Evolutionary conservation across 1,140 invertebrate species (phyloP).

Genomic region (Stegodyphus mimosarum): DNA sequence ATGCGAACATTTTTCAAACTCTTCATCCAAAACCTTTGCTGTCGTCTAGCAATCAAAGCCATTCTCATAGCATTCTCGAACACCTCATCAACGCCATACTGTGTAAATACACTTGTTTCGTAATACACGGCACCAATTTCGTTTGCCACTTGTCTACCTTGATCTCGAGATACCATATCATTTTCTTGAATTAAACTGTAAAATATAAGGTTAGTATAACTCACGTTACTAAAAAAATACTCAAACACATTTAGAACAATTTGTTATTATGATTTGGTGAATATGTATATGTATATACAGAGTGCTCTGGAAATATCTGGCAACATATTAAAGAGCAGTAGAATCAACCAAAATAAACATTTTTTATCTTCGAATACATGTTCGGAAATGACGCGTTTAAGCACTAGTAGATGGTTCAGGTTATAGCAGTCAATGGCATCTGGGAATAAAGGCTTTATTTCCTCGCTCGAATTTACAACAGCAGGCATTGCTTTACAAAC

Average conservation of each 20-base stretch:
- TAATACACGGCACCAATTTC: slow-evolving; percentile 92
- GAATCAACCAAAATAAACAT: no score
- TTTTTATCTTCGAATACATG: background rate
- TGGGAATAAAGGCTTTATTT: background rate
- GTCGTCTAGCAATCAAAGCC: slow-evolving; percentile 85
- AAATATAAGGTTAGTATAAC: slow-evolving; percentile 22
- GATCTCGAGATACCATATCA: slow-evolving; percentile 92
- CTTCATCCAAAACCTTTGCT: slow-evolving; percentile 94
- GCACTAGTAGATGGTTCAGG: background rate
- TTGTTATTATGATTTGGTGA: no score
- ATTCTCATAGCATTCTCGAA: slow-evolving; percentile 93
- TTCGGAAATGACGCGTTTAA: background rate
- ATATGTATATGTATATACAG: no score
- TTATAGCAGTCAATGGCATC: background rate
- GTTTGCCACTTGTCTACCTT: slow-evolving; percentile 86
- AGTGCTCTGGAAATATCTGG: no score
- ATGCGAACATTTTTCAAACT: slow-evolving; percentile 90
- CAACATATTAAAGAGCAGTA: no score
- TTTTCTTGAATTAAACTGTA: slow-evolving; percentile 84
- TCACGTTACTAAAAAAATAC: no score
- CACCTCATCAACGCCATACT: slow-evolving; percentile 92
- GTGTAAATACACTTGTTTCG: slow-evolving; percentile 90
- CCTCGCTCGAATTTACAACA: background rate
- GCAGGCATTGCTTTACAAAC: background rate
- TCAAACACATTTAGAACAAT: no score